Base-by-base conservation (phyloP, 2,888 invertebrate genomes). In the Noctua pronuba region DNA sequence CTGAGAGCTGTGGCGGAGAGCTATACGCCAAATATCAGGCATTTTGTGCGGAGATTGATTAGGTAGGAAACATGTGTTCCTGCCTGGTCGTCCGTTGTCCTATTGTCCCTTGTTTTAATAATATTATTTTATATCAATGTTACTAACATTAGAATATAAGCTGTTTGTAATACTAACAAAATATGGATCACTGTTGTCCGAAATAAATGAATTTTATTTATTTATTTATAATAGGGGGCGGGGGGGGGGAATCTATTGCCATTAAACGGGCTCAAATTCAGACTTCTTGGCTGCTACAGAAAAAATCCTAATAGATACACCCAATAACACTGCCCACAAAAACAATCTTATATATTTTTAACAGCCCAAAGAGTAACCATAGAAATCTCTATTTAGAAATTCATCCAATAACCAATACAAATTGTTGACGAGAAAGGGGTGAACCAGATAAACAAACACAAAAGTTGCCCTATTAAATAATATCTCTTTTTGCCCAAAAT, bases 381-480 rank as follows among this genome's bases (percentile, higher is more conserved):
- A 18, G 21, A 66, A 0, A 38, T 41, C 11, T n/a, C 6, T 28
- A 18, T 44, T 52, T 10, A 35, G 46, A 79, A 66, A 60, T 10
- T n/a, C 16, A 66, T 60, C n/a, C 0, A 1, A 6, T 38, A 35
- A 18, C n/a, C 52, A 70, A 46, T 24, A n/a, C n/a, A 75, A 46
- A 68, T 6, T 1, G 7, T 75, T 46, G 21, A 31, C n/a, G 0
- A 3, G 5, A 68, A 82, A 31, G 31, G 35, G 35, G 55, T 55
- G 6, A 46, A 38, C 2, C 28, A 24, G 13, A 62, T 55, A 75
- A 79, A 75, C 52, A 81, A 74, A 52, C 38, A 60, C 73, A 52
- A 73, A 75, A 55, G 38, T 64, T 46, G 4, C 44, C 16, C 66
- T 67, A 73, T 66, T 73, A 58, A 62, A 79, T 67, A 31, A 35